Percentiles rank a stretch among this genome's conserved stretches.
Conservation (phyloP, 2,113 vertebrate genomes). For the Ageneiosus marmoratus region DNA sequence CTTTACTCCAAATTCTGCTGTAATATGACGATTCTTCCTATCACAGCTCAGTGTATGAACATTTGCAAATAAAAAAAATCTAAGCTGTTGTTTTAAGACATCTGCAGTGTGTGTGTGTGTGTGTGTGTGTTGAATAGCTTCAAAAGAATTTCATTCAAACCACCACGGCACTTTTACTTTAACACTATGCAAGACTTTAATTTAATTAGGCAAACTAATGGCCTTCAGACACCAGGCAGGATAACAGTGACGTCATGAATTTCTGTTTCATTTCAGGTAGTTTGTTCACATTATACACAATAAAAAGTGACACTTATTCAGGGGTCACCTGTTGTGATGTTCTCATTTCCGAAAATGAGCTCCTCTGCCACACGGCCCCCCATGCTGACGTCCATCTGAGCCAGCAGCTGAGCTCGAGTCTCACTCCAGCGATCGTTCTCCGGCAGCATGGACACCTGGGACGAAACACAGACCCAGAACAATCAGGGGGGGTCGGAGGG, state of each 20-base stretch:
- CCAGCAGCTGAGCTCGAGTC: conserved; percentile 93
- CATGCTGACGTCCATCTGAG: conserved; percentile 98
- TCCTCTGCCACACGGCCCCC: conserved; percentile 95
- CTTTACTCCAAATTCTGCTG: too few relatives aligned
- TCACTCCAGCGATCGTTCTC: conserved; percentile 97
- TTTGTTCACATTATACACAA: background rate
- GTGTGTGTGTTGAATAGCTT: background rate
- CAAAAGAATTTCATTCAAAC: too few relatives aligned
- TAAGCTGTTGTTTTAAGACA: too few relatives aligned
- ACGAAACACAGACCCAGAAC: background rate
- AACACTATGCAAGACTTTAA: too few relatives aligned
- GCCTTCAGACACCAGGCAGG: background rate
- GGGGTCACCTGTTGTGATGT: conserved; percentile 88
- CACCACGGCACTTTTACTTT: too few relatives aligned
- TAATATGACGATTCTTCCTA: too few relatives aligned
- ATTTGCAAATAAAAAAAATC: too few relatives aligned
- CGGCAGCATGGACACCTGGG: conserved; percentile 90
- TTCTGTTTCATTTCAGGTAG: too few relatives aligned
- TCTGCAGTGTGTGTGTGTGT: too few relatives aligned
- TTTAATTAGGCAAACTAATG: background rate
- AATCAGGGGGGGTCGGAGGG: background rate
- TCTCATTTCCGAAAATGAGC: conserved; percentile 90
- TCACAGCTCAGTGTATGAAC: too few relatives aligned
- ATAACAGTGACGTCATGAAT: too few relatives aligned
- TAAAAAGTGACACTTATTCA: background rate